Evolutionary conservation across 2,888 invertebrate species (phyloP), one percentile per base, ranked within the genome.

Genomic region (Pardosa pseudoannulata): DNA sequence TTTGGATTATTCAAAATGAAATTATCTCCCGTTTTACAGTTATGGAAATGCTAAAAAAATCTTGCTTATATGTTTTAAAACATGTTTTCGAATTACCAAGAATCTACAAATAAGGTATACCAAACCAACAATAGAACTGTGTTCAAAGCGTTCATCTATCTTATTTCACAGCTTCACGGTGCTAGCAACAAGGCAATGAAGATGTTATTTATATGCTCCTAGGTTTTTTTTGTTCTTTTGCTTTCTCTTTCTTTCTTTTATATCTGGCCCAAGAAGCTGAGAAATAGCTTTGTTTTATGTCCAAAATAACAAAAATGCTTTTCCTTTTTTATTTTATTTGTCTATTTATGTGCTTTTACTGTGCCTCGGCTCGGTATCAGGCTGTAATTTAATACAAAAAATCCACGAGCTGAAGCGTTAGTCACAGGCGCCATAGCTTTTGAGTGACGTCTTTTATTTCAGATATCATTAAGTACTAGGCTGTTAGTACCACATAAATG

Each of bases 141-240:
- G 76, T 76, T 82, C 83, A 82, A 41, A 31, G 31, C 71, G 62
- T 39, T 62, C 70, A 39, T 27, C 41, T 74, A 39, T 27, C 41
- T 74, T 62, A 28, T 41, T 64, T 31, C 28, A n/a, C 67, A 27
- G 67, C 39, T 70, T 70, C 32, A 11, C 39, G 27, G 13, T 39
- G 32, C 78, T 83, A 50, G 64, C 83, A 76, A 64, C 76, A 65
- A 39, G n/a, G 82, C 82, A 78, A 78, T 83, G 72, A 83, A 83
- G 31, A 36, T 16, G 41, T 83, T 78, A 67, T 83, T 83, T 83
- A 83, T 67, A 72, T n/a, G 23, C 76, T 16, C 68, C 64, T 39
- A n/a, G 71, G 65, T 75, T 36, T 72, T 72, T 72, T 46, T 76
- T 39, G 46, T 32, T 39, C 16, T 29, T 19, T 65, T 28, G 28